These are phyloP conservation scores for Leuciscus idus DNA, from an alignment of 2,113 vertebrate species.

Conservation along the genomic window DNA sequence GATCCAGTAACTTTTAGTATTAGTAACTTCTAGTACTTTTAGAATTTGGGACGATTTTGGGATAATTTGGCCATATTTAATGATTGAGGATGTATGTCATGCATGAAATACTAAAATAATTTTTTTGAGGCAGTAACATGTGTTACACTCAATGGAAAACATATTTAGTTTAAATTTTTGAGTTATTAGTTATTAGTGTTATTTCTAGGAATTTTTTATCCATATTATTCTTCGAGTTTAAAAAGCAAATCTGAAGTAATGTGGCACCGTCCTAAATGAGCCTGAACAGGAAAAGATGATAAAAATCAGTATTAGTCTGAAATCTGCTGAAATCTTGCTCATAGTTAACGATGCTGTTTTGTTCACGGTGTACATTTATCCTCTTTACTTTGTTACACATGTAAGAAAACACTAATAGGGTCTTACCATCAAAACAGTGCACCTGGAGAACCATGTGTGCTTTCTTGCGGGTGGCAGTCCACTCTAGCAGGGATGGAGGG, in stretches of 20 bases:
- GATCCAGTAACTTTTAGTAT: no score
- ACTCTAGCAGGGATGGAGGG: slow-evolving; percentile 90
- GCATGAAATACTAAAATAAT: no score
- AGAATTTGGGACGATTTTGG: no score
- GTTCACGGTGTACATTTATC: background rate
- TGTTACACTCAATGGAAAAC: no score
- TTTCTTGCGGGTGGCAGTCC: slow-evolving; percentile 83
- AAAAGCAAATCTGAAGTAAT: background rate
- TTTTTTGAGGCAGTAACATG: no score
- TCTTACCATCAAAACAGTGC: slow-evolving; percentile 88
- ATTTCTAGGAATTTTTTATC: background rate
- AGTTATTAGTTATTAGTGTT: no score
- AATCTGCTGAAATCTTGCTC: background rate
- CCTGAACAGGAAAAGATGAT: background rate
- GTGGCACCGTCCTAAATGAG: background rate
- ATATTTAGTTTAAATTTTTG: no score
- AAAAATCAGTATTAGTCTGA: background rate
- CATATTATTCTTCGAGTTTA: background rate
- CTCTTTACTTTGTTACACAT: background rate
- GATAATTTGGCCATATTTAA: no score
- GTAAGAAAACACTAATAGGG: background rate
- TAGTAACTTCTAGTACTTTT: no score
- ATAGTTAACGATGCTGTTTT: background rate
- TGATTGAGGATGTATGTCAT: no score
- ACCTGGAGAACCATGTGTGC: slow-evolving; percentile 88